These are phyloP conservation scores for Anagyrus pseudococci DNA, from an alignment of 2,888 invertebrate species.

Conservation along the genomic window DNA sequence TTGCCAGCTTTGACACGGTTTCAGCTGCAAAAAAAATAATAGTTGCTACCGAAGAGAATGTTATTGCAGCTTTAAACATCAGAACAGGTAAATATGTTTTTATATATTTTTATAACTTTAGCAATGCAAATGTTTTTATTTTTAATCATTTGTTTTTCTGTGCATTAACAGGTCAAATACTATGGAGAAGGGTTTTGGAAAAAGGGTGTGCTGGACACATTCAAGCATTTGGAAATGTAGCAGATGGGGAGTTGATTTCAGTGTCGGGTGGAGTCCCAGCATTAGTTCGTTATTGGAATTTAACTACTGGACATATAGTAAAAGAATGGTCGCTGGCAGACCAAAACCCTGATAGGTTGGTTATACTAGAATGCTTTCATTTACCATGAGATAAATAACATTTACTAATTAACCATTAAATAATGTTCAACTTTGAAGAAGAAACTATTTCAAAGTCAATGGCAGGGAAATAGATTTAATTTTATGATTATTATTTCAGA, in stretches of 20 bases:
- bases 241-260: slow-evolving; percentile 74
- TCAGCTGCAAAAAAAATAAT: slow-evolving; percentile 76
- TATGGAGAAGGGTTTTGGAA: slow-evolving; percentile 87
- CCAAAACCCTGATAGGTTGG: slow-evolving; percentile 57
- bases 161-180: slow-evolving; percentile 68
- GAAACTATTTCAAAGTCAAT: too few species aligned
- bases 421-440: not conserved
- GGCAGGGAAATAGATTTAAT: too few species aligned
- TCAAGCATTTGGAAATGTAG: slow-evolving; percentile 70
- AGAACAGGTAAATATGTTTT: slow-evolving; percentile 70
- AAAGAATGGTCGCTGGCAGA: slow-evolving; percentile 74
- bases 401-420: not conserved
- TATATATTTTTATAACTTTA: not conserved
- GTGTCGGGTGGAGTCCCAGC: slow-evolving; percentile 78
- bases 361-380: not conserved
- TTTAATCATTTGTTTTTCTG: slow-evolving; percentile 10
- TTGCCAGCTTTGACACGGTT: slow-evolving; percentile 77
- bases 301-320: slow-evolving; percentile 73
- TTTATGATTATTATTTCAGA: slow-evolving; percentile 51
- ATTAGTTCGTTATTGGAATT: slow-evolving; percentile 81
- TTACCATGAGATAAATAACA: slow-evolving; percentile 11
- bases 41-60: slow-evolving; percentile 86
- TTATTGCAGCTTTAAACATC: slow-evolving; percentile 81
- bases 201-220: slow-evolving; percentile 69
- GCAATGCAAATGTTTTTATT: not conserved